phyloP scores from a whole-genome alignment of 2,113 vertebrate genomes.

The Rhabdornis inornatus region DNA sequence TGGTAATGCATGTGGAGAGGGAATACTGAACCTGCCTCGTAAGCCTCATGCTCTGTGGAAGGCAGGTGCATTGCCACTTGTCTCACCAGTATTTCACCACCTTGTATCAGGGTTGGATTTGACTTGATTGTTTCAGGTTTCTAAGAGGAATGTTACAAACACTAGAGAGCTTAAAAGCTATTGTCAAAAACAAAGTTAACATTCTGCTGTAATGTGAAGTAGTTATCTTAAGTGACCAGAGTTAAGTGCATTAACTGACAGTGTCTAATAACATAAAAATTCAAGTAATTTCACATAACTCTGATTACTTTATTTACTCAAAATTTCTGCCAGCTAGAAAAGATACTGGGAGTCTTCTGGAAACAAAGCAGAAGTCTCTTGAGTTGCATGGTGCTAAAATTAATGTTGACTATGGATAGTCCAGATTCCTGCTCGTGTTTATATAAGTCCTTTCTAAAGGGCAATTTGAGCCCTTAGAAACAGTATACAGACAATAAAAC shows the following conservation, averaged over 20 bases:
- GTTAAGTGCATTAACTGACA: background rate
- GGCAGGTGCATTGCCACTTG: background rate
- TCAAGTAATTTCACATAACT: background rate
- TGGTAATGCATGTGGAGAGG: background rate
- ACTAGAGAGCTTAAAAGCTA: background rate
- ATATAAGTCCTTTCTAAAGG: conserved; percentile 27
- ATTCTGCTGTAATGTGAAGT: background rate
- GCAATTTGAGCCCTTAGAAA: conserved; percentile 10
- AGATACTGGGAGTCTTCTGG: conserved; percentile 1
- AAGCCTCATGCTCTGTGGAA: background rate
- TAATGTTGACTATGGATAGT: conserved; percentile 61
- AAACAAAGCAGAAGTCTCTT: conserved; percentile 35
- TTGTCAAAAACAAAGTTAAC: background rate
- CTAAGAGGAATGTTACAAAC: background rate
- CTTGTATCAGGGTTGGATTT: background rate
- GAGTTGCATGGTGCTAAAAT: conserved; percentile 46
- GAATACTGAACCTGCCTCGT: background rate
- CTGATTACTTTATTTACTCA: conserved; percentile 35
- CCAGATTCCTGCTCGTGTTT: conserved; percentile 61
- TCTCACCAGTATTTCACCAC: background rate
- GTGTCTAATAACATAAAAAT: conserved; percentile 28
- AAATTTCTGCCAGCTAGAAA: background rate
- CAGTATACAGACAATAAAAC: background rate
- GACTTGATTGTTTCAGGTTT: background rate
- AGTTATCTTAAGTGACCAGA: background rate